A percentile compares a stretch with the other conserved stretches of the same genome.
Evolutionary conservation across 1,140 invertebrate genomes (phyloP).

Genomic region (Augochlora pura): DNA sequence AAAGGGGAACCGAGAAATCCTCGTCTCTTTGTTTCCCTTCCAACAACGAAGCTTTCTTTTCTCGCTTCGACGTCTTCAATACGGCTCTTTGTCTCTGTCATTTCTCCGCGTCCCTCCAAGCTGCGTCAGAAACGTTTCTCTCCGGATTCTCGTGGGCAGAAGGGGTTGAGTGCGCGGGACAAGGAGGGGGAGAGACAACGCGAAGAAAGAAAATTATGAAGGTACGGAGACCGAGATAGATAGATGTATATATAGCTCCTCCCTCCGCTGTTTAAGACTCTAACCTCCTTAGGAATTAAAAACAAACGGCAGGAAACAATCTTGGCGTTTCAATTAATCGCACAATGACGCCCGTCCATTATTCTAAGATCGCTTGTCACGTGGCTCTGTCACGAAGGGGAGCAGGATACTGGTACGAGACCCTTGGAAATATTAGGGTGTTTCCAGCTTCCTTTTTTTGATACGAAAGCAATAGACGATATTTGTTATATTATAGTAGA

Average conservation of each 20-base stretch:
- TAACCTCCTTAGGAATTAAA: neutral
- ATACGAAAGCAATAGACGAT: too few species aligned
- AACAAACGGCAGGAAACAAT: too few species aligned
- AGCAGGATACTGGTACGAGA: too few species aligned
- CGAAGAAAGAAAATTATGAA: conserved; percentile 24
- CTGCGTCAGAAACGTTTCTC: conserved; percentile 24
- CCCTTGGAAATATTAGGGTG: too few species aligned
- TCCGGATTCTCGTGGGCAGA: neutral
- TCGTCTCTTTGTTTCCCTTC: conserved; percentile 28
- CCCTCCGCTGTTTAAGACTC: neutral
- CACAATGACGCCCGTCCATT: too few species aligned
- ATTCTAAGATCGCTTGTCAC: too few species aligned
- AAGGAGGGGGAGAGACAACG: too few species aligned
- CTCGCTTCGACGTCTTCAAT: conserved; percentile 35
- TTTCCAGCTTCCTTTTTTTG: too few species aligned
- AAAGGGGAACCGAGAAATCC: conserved; percentile 5
- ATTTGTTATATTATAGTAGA: too few species aligned
- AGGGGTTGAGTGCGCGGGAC: neutral
- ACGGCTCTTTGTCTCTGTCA: conserved; percentile 36
- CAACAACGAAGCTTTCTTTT: conserved; percentile 29
- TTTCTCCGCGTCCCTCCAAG: conserved; percentile 8
- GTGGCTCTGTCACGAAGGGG: too few species aligned
- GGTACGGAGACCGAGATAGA: neutral
- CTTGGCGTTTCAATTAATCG: too few species aligned
- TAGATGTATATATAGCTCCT: too few species aligned